Conservation (phyloP, 2,797 vertebrate species). For the Gobionotothen gibberifrons region DNA sequence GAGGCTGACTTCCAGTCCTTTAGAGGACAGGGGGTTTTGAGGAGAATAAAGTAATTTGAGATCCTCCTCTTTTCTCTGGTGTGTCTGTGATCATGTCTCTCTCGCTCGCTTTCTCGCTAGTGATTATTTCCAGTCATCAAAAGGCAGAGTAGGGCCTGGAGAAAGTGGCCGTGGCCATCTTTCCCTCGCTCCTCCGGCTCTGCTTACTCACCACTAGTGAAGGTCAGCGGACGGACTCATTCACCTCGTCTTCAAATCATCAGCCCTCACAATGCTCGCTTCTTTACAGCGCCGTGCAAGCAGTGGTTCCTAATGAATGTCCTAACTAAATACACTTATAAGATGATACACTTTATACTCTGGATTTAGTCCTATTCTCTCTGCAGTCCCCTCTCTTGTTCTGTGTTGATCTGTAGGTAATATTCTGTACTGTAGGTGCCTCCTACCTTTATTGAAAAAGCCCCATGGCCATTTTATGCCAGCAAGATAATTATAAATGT, state of each 20-base stretch:
- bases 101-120: constrained; percentile 68
- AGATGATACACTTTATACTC: constrained; percentile 52
- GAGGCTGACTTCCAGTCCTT: constrained; percentile 72
- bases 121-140: constrained; percentile 80
- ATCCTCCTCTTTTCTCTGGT: constrained; percentile 55
- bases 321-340: constrained; percentile 57
- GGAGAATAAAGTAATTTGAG: constrained; percentile 69
- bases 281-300: constrained; percentile 43
- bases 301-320: constrained; percentile 57
- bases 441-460: constrained; percentile 82
- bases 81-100: constrained; percentile 72
- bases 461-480: constrained; percentile 77
- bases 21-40: constrained; percentile 59
- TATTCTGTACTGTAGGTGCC: constrained; percentile 72
- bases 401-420: constrained; percentile 77
- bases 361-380: constrained; percentile 44
- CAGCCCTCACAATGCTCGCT: constrained; percentile 47
- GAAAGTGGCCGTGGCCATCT: constrained; percentile 72
- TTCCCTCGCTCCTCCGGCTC: constrained; percentile 65
- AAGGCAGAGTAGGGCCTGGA: constrained; percentile 71
- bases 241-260: constrained; percentile 76
- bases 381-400: constrained; percentile 53
- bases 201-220: constrained; percentile 79
- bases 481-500: constrained; percentile 84
- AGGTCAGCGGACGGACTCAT: constrained; percentile 78